These are phyloP conservation scores for Brachypodius melanocephalos DNA, from an alignment of 2,113 vertebrate species.

Conservation along the genomic window DNA sequence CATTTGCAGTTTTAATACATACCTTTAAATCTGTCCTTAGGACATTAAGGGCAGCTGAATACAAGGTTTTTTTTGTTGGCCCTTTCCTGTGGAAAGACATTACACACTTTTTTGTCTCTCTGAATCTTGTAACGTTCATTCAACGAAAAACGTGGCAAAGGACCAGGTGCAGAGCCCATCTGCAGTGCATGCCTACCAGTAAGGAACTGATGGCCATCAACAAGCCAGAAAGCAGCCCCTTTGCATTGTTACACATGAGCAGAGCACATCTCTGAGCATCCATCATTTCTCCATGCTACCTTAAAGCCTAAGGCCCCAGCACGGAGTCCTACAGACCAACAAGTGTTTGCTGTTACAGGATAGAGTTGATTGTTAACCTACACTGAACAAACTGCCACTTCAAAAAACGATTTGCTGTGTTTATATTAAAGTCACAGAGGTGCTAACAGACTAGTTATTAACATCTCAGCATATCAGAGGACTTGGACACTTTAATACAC, in stretches of 20 bases:
- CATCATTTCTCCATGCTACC: neutral
- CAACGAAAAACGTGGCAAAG: neutral
- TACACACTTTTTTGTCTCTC: neutral
- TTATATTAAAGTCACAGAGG: neutral
- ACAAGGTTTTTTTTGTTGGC: neutral
- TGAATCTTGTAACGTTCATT: neutral
- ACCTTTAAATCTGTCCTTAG: neutral
- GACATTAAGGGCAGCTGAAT: neutral
- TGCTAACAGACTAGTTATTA: neutral
- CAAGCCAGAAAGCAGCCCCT: neutral
- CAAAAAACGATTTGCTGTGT: neutral
- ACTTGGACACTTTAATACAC: neutral
- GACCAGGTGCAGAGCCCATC: neutral
- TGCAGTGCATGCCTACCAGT: neutral
- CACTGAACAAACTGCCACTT: neutral
- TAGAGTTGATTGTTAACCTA: neutral
- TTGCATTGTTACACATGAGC: neutral
- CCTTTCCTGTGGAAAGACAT: neutral
- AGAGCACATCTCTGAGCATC: neutral
- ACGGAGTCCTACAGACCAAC: rapidly evolving
- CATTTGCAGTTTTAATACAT: neutral
- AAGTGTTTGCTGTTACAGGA: neutral
- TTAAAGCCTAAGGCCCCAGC: neutral
- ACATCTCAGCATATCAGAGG: neutral
- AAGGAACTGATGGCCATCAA: neutral